Conservation (phyloP, 1,140 invertebrate genomes). For the Andricus grossulariae region DNA sequence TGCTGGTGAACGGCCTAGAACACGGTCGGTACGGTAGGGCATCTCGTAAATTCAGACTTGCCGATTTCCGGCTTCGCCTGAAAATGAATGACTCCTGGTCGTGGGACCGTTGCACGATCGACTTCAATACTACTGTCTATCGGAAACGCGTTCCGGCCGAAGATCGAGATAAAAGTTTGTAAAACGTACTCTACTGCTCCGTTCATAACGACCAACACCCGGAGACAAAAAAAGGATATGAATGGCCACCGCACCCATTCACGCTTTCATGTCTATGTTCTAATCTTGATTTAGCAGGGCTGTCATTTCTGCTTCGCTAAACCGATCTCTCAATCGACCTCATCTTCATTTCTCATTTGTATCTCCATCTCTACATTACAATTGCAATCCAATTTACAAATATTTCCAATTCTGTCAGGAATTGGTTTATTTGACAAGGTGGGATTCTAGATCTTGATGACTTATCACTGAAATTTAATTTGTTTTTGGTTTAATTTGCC, state of each 20-base stretch:
- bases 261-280: conserved; percentile 8
- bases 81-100: conserved; percentile 40
- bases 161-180: conserved; percentile 30
- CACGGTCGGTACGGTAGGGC: conserved; percentile 34
- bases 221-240: conserved; percentile 9
- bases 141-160: conserved; percentile 37
- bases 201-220: not conserved
- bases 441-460: no score
- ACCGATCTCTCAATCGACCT: conserved; percentile 31
- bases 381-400: no score
- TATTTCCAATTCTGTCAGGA: no score
- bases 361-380: no score
- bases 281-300: conserved; percentile 32
- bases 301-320: not conserved
- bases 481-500: no score
- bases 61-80: conserved; percentile 53
- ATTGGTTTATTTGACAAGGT: no score
- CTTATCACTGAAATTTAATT: no score
- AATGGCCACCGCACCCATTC: conserved; percentile 30
- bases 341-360: no score
- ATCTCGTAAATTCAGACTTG: conserved; percentile 47
- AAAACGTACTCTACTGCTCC: not conserved
- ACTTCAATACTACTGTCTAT: conserved; percentile 33
- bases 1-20: conserved; percentile 48
- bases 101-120: conserved; percentile 39